Evolutionary conservation across 2,797 vertebrate genomes (phyloP).

Genomic region (Poecile montanus): DNA sequence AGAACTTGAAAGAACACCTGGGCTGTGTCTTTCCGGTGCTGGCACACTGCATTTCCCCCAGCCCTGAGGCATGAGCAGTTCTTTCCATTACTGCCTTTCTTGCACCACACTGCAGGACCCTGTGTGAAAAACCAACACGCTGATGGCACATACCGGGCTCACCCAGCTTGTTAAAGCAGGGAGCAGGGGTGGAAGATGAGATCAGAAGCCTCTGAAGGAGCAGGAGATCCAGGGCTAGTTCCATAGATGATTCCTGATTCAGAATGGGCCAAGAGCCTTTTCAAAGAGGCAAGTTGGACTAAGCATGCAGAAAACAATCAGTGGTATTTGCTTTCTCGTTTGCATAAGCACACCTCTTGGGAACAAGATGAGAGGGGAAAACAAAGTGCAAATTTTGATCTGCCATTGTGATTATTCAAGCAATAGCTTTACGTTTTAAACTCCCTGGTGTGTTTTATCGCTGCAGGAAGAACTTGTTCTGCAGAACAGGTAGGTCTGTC

Average conservation of each 20-base stretch:
- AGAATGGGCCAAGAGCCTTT: not conserved
- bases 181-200: not conserved
- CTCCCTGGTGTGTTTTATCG: not conserved
- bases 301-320: not conserved
- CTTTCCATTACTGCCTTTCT: not conserved
- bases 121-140: accelerated
- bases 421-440: not conserved
- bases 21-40: not conserved
- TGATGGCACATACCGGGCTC: not conserved
- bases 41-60: not conserved
- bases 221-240: not conserved
- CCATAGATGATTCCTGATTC: not conserved
- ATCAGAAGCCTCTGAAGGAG: not conserved
- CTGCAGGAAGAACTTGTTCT: not conserved
- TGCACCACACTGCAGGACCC: not conserved
- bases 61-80: not conserved
- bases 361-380: not conserved
- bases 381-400: not conserved
- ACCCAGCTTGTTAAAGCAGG: not conserved
- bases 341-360: not conserved
- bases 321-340: not conserved
- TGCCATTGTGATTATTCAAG: not conserved
- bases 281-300: not conserved
- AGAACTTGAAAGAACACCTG: not conserved
- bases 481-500: not conserved